Percentiles rank a stretch among this genome's conserved stretches.
phyloP scores from a whole-genome alignment of 2,888 invertebrate genomes.

The Amphiduros pacificus region DNA sequence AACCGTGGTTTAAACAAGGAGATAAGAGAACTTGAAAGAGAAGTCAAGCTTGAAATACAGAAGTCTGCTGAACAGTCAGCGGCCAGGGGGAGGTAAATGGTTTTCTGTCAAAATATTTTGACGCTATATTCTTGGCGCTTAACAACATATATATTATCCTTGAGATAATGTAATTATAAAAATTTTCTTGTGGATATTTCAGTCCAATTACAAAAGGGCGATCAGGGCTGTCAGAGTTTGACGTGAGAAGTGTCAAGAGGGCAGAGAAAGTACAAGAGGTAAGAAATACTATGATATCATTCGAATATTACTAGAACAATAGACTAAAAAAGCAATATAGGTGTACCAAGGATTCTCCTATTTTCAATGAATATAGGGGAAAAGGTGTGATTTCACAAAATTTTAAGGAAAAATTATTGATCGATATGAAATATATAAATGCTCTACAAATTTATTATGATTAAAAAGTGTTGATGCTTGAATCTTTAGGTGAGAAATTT shows the following conservation, averaged over 20 bases:
- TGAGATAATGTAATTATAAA: no score
- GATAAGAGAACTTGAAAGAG: slow-evolving; percentile 41
- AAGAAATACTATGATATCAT: slow-evolving; percentile 21
- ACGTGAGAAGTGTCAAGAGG: slow-evolving; percentile 38
- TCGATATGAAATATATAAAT: neutral
- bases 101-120: neutral
- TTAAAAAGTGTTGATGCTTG: neutral
- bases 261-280: slow-evolving; percentile 47
- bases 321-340: neutral
- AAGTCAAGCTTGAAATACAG: slow-evolving; percentile 37
- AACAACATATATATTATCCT: no score
- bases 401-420: neutral
- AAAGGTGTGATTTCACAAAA: no score
- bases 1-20: slow-evolving; percentile 40
- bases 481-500: slow-evolving; percentile 40
- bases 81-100: slow-evolving; percentile 38
- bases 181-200: no score
- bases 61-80: slow-evolving; percentile 34
- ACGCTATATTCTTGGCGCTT: neutral
- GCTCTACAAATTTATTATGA: neutral
- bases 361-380: neutral
- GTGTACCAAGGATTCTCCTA: neutral
- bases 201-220: neutral
- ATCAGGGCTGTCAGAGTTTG: slow-evolving; percentile 35
- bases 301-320: neutral